Conservation (phyloP, 2,113 vertebrate genomes). For the Sorex fumeus region DNA sequence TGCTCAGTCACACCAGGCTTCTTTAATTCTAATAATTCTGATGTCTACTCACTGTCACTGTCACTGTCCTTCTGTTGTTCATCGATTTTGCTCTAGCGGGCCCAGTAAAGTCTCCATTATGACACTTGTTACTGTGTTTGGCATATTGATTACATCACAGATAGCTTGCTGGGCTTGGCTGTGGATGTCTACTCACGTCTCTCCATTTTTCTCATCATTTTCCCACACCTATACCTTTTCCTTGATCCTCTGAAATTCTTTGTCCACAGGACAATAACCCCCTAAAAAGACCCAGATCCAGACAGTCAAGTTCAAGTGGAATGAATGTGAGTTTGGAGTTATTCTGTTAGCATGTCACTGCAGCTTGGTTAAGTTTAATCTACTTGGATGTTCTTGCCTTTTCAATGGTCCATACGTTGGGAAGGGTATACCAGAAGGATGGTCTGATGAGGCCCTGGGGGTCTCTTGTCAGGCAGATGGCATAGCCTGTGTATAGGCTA, state of each 20-base stretch:
- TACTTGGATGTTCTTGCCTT: neutral
- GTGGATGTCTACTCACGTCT: neutral
- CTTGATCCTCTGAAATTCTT: constrained; percentile 34
- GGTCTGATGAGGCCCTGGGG: neutral
- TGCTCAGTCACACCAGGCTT: neutral
- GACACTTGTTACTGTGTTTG: too few species aligned
- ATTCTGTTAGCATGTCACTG: neutral
- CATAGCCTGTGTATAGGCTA: too few species aligned
- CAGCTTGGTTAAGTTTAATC: neutral
- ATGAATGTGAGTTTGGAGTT: constrained; percentile 28
- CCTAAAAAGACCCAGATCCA: neutral
- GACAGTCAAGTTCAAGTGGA: neutral
- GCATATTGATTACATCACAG: too few species aligned
- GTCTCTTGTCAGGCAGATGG: neutral
- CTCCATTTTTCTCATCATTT: neutral
- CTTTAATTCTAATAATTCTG: too few species aligned
- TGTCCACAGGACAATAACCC: neutral
- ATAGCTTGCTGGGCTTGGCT: too few species aligned
- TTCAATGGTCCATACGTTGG: neutral
- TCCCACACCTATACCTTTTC: neutral
- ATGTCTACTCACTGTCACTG: too few species aligned
- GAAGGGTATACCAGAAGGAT: neutral
- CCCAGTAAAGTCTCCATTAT: too few species aligned
- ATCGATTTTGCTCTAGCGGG: too few species aligned
- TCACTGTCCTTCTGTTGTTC: too few species aligned